These are phyloP conservation scores for Myotis planiceps DNA, from an alignment of 2,797 vertebrate species.

Conservation along the genomic window DNA sequence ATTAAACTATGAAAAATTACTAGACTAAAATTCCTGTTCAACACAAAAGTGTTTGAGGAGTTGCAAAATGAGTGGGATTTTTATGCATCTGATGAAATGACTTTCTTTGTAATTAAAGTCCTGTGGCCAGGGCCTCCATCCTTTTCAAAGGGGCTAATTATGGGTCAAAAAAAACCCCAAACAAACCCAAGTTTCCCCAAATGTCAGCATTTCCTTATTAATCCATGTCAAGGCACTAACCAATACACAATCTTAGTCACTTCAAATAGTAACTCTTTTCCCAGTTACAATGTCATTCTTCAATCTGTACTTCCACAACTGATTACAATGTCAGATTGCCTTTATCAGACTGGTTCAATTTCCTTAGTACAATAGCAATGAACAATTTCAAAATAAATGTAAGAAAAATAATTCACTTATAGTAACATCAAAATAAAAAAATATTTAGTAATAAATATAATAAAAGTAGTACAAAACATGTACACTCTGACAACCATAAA, in stretches of 20 bases:
- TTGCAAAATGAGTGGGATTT: background rate
- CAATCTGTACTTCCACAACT: background rate
- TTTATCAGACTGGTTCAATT: background rate
- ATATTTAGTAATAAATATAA: background rate
- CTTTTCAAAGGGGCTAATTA: background rate
- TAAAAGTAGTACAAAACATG: background rate
- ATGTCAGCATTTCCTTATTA: background rate
- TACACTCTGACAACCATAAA: background rate
- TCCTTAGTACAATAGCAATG: background rate
- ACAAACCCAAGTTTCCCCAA: background rate
- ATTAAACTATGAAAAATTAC: conserved; percentile 12
- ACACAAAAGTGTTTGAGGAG: background rate
- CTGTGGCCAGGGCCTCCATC: background rate
- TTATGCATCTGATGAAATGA: background rate
- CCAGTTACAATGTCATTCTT: background rate
- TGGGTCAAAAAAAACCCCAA: background rate
- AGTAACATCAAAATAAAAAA: background rate
- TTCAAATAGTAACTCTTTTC: background rate
- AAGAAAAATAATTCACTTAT: background rate
- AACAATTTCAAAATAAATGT: background rate
- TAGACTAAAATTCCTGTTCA: conserved; percentile 2
- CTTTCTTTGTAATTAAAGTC: background rate
- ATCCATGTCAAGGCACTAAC: background rate
- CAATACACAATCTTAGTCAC: background rate
- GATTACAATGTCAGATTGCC: background rate